Evolutionary conservation across 1,140 invertebrate species (phyloP), one percentile per base, ranked within the genome.

Genomic region (Leptinotarsa texana): DNA sequence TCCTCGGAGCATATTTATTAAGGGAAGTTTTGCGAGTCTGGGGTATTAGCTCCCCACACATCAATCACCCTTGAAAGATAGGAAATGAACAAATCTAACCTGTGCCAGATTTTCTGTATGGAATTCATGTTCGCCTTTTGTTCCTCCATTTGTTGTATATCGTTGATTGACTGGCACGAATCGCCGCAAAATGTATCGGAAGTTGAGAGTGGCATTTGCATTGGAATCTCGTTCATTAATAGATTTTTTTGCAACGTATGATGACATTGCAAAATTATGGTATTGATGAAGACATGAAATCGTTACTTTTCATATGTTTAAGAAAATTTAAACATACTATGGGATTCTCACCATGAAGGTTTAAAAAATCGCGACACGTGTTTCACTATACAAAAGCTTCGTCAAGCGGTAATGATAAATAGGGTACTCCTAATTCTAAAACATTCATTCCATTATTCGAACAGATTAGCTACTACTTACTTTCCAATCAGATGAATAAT

Each of bases 11-110:
- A 72, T 66, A 57, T 72, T 72, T 42, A 72, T 61, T 63, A 13
- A 63, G 61, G 24, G 18, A 69, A 72, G 69, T 72, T 72, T 72
- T 27, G 67, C 27, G 15, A 72, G 69, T n/a, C 18, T 13, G 51
- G 62, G 70, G 71, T 63, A 68, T 22, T 67, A 77, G 73, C 75
- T 80, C 73, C 75, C 79, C 79, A 79, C 81, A 82, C 81, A 82
- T 82, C 81, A 82, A 82, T 82, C 81, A 82, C 63, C 68, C 74
- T 77, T 82, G 81, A 82, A 82, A 82, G 81, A 82, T 82, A 79
- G 81, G 81, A 82, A 82, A 82, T 82, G 81, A 82, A 81, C 79
- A 80, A 79, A 81, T 79, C 73, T 69, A 72, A 77, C 75, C 80
- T 74, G 77, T 73, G 75, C 77, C 77, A 75, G 73, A 80, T 78